Evolutionary conservation across 2,888 invertebrate species (phyloP).

Genomic region (Morpho helenor): DNA sequence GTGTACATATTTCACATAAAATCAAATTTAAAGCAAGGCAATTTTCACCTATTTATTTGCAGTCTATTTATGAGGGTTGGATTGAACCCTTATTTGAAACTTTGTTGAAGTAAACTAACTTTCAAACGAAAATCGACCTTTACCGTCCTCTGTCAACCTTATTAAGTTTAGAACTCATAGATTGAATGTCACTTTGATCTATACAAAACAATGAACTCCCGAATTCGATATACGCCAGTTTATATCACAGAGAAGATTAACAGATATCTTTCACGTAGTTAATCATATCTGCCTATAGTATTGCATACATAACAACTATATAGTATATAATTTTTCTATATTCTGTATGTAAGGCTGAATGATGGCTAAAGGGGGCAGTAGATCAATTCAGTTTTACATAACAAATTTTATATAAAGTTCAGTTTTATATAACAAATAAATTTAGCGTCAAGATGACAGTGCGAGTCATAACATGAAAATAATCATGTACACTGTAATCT

Average conservation of each 20-base stretch:
- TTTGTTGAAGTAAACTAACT: conserved; percentile 25
- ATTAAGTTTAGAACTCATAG: conserved; percentile 24
- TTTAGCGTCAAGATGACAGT: too few relatives aligned
- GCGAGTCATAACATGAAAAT: too few relatives aligned
- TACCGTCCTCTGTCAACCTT: conserved; percentile 17
- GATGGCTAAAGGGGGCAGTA: too few relatives aligned
- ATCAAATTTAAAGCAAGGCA: conserved; percentile 2
- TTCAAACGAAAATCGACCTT: conserved; percentile 22
- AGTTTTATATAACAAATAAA: too few relatives aligned
- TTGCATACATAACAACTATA: too few relatives aligned
- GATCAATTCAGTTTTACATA: too few relatives aligned
- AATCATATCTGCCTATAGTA: too few relatives aligned
- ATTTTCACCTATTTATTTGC: conserved; percentile 3
- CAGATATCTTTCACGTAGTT: too few relatives aligned
- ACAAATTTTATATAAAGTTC: too few relatives aligned
- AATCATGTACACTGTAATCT: too few relatives aligned
- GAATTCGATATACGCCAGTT: conserved; percentile 24
- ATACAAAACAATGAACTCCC: conserved; percentile 27
- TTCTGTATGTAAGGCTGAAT: not conserved
- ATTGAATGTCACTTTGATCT: conserved; percentile 29
- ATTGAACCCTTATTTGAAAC: conserved; percentile 16
- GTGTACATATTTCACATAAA: conserved; percentile 2
- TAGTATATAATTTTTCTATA: not conserved
- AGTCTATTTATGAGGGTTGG: conserved; percentile 16
- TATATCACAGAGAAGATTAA: conserved; percentile 17